These are phyloP conservation scores for Notothenia rossii DNA, from an alignment of 2,113 vertebrate genomes.

Conservation along the genomic window DNA sequence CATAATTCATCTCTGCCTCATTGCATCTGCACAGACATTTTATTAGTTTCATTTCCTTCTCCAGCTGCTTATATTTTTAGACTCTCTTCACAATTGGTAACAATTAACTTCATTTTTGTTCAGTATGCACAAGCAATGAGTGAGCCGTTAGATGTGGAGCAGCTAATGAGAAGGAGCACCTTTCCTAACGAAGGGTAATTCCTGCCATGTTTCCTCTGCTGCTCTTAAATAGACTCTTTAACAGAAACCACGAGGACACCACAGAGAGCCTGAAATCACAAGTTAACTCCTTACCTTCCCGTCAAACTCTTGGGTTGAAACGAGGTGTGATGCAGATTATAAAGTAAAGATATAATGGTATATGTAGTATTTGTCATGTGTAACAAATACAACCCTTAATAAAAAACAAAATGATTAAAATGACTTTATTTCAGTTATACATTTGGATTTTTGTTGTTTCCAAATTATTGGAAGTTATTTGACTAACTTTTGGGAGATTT, in stretches of 20 bases:
- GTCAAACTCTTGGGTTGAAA: no score
- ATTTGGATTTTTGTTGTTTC: background rate
- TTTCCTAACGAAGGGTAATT: conserved; percentile 54
- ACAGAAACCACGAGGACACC: conserved; percentile 29
- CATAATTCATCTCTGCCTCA: no score
- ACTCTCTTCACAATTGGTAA: conserved; percentile 34
- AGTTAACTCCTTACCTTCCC: background rate
- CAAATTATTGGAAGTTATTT: background rate
- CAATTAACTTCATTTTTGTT: conserved; percentile 67
- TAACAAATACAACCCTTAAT: background rate
- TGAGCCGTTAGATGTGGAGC: conserved; percentile 58
- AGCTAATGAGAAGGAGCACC: conserved; percentile 58
- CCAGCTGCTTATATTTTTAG: conserved; percentile 24
- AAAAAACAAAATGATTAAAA: background rate
- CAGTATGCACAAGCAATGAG: conserved; percentile 59
- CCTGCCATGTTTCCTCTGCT: conserved; percentile 50
- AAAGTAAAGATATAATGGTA: background rate
- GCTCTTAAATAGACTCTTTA: conserved; percentile 27
- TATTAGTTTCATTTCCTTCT: no score
- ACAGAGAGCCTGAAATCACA: conserved; percentile 26
- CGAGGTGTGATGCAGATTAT: background rate
- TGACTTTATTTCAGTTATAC: background rate
- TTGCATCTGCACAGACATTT: no score
- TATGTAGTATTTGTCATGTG: background rate
- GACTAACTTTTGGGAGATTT: background rate